Base-by-base conservation (phyloP, 2,888 invertebrate species). In the Hypercompe scribonia region DNA sequence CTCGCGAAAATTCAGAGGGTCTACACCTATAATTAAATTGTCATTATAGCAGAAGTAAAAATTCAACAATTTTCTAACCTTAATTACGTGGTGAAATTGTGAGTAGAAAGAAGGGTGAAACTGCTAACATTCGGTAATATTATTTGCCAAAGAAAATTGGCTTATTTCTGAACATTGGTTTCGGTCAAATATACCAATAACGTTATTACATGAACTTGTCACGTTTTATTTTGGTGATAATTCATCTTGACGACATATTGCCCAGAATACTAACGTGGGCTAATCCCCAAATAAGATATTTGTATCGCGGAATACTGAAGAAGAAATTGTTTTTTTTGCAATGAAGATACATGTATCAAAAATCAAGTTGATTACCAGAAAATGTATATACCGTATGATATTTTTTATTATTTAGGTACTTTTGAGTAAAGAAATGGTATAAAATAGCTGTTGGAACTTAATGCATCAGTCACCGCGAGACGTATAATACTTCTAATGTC, bases 151-250 rank as follows among this genome's bases (percentile, higher is more conserved):
- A 46, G 46, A 50, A 65, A 11, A 65, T 50, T 70, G 28, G 46
- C 70, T 64, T 11, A 13, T 31, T n/a, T 68, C 33, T 54, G n/a
- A 42, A n/a, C 34, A 68, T 54, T 10, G 15, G 28, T 18, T 11
- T 31, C 13, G 50, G 50, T 70, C 70, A 34, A 18, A 50, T 65
- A 34, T 24, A 33, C 33, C 28, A 69, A 69, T 63, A 65, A 50
- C 50, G 65, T 28, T 36, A 72, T 69, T 72, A 65, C 54, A 65
- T 21, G 65, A 65, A 58, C 68, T 11, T 65, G 68, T 73, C 72
- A 65, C 72, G 65, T 68, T 68, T 61, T 39, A 65, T 68, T 34
- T 54, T 3, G n/a, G n/a, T 50, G 33, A 46, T 71, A 71, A 71
- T 64, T 34, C 15, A 65, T 36, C 54, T 36, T 10, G 34, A 24